Base-by-base conservation (phyloP, 2,113 vertebrate species). In the Oceanodroma tethys region DNA sequence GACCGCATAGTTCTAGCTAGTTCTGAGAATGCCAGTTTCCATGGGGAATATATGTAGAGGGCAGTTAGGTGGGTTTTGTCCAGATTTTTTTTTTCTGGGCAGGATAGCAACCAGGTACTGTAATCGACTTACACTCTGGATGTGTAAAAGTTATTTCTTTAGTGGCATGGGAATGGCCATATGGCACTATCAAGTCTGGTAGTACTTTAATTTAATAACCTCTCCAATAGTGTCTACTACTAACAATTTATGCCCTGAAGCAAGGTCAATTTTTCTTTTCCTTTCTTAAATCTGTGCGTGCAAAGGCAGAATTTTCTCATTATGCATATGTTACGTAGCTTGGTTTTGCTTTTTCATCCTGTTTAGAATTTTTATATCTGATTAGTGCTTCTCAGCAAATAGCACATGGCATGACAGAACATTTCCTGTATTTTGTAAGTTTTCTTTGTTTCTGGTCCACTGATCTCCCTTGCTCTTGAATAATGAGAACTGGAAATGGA, bases 191-290 rank as follows among this genome's bases (percentile, higher is more conserved):
- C n/a, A 40, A 16, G 16, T 5, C 38, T 58, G 5, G 67, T 72
- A 75, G 55, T 7, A 13, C 60, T 91, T 90, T 56, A 65, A 90
- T 93, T 93, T 80, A 84, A 91, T n/a, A 96, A 86, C 76, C 56
- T 86, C 63, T 86, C 50, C 52, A 48, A 13, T 40, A 67, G 80
- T 56, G 76, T 47, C 68, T 86, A 88, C 68, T 13, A 9, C 88
- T 81, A 82, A 59, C 68, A 52, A 73, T 95, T 84, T 72, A 56
- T 93, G 83, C 94, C 91, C 92, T 45, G 72, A 84, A 95, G 60
- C 72, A 95, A 97, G 95, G 88, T 96, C 89, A 87, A 22, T 74
- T 92, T 81, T 86, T 53, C 90, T 83, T 60, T 67, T 52, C 72
- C 74, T 67, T 74, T 43, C 81, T 92, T 81, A n/a, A 90, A 82